Percentiles rank a stretch among this genome's conserved stretches.
Conservation (phyloP, 2,797 vertebrate genomes). For the Ciconia nigra region DNA sequence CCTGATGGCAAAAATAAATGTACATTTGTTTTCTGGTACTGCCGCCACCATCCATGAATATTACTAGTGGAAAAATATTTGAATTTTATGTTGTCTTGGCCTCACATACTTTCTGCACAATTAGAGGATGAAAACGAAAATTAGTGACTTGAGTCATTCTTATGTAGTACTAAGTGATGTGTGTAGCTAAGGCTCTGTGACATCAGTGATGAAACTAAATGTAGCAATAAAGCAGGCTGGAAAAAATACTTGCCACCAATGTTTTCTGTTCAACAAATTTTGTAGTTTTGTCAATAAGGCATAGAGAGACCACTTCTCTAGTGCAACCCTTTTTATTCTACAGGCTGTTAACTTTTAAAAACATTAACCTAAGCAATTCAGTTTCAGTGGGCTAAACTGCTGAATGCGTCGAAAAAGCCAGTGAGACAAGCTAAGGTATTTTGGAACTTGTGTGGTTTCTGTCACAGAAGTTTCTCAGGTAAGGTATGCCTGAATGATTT, state of each 20-base stretch:
- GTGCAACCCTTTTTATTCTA: not conserved
- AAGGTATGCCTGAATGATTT: not conserved
- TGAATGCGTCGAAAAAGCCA: not conserved
- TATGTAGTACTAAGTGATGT: fast-evolving
- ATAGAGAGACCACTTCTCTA: not conserved
- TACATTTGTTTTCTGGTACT: not conserved
- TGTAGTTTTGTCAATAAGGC: not conserved
- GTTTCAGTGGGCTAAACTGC: not conserved
- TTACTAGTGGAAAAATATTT: not conserved
- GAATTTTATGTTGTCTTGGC: not conserved
- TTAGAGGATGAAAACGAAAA: not conserved
- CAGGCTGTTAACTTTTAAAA: not conserved
- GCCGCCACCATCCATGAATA: not conserved
- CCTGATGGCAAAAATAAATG: not conserved
- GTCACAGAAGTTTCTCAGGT: not conserved
- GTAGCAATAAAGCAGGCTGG: not conserved
- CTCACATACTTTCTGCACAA: not conserved
- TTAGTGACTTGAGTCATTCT: not conserved
- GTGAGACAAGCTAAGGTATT: not conserved
- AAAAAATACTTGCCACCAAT: not conserved
- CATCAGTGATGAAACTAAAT: not conserved
- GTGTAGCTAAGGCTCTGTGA: not conserved
- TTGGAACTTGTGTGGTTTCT: not conserved
- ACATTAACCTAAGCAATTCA: not conserved
- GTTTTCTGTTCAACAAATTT: not conserved